Percentiles rank a stretch among this genome's conserved stretches.
Conservation (phyloP, 2,113 vertebrate genomes). For the Sebastes fasciatus region DNA sequence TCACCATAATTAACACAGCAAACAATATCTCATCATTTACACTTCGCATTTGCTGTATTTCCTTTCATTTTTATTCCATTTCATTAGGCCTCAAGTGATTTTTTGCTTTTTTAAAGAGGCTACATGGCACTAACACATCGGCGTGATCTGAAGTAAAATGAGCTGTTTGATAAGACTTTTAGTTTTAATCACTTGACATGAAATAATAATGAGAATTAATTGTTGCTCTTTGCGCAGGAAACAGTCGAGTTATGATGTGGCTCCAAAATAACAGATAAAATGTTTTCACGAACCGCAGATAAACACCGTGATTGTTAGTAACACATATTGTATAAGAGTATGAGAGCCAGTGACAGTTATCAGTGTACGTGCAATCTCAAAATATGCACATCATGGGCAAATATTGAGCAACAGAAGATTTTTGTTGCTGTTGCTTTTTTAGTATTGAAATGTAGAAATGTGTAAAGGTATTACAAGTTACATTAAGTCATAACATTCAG, state of each 20-base stretch:
- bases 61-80: background rate
- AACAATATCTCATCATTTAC: background rate
- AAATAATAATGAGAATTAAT: conserved; percentile 35
- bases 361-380: background rate
- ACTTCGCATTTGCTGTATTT: background rate
- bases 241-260: background rate
- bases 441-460: too few species aligned
- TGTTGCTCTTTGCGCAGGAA: background rate
- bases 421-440: background rate
- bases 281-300: background rate
- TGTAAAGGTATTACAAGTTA: too few species aligned
- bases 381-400: background rate
- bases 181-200: conserved; percentile 19
- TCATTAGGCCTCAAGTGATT: background rate
- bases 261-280: background rate
- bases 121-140: background rate
- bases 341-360: background rate
- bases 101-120: conserved; percentile 14
- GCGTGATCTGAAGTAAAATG: conserved; percentile 6
- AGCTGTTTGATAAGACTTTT: conserved; percentile 19
- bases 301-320: background rate
- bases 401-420: background rate
- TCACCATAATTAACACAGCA: conserved; percentile 1
- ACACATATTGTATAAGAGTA: background rate
- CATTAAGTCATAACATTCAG: too few species aligned